A percentile compares a stretch with the other conserved stretches of the same genome.
These are phyloP conservation scores for Chaetogeoica ovagalla DNA, from an alignment of 2,888 invertebrate genomes.

Conservation along the genomic window DNA sequence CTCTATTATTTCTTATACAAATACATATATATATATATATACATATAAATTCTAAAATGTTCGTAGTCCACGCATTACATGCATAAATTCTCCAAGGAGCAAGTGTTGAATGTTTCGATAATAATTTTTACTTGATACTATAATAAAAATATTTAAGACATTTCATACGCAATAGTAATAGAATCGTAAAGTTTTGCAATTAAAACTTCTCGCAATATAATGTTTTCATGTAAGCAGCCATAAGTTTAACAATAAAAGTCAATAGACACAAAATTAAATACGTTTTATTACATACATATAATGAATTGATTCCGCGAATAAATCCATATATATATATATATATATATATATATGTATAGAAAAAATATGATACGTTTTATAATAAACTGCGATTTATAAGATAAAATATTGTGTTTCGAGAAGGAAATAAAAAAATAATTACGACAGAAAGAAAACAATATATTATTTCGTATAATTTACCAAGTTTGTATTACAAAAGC, in stretches of 20 bases:
- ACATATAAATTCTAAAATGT: no score
- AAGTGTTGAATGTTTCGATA: background rate
- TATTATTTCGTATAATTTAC: no score
- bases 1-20: no score
- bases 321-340: no score
- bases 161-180: background rate
- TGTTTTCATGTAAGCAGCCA: background rate
- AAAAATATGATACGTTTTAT: background rate
- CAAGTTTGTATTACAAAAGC: no score
- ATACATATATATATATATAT: no score
- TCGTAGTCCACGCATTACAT: no score
- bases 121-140: background rate
- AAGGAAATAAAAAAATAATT: background rate
- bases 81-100: background rate
- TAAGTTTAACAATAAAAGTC: background rate
- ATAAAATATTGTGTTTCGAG: background rate
- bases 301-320: no score
- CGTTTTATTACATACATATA: no score
- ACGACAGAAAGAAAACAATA: background rate
- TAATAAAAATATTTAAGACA: background rate
- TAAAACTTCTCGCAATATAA: constrained; percentile 21
- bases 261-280: constrained; percentile 1
- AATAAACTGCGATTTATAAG: background rate
- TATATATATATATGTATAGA: no score
- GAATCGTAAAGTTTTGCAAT: constrained; percentile 30